Conservation (phyloP, 2,113 vertebrate species). For the Notarius lentiginosus region DNA sequence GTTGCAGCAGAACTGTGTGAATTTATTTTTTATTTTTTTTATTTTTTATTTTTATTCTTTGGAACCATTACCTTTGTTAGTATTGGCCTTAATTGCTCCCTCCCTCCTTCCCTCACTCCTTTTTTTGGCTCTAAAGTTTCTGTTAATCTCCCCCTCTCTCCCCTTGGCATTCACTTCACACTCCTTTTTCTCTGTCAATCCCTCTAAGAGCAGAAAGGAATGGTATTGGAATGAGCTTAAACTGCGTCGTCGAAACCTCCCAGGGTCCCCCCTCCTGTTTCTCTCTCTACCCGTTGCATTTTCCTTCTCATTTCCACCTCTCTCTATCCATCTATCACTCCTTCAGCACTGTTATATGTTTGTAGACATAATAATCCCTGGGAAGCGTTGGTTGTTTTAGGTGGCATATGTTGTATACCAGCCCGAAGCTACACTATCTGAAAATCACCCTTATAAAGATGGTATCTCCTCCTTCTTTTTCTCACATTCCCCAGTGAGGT, state of each 20-base stretch:
- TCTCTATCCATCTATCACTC: slow-evolving; percentile 6
- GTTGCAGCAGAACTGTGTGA: slow-evolving; percentile 63
- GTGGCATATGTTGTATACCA: slow-evolving; percentile 49
- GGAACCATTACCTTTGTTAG: slow-evolving; percentile 69
- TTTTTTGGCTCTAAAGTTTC: slow-evolving; percentile 45
- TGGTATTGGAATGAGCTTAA: slow-evolving; percentile 19
- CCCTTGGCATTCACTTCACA: slow-evolving; percentile 16
- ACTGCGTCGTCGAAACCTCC: slow-evolving; percentile 15
- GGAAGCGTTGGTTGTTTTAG: slow-evolving; percentile 59
- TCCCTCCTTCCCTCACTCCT: slow-evolving; percentile 58
- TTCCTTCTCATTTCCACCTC: background rate
- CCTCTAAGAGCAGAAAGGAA: slow-evolving; percentile 6
- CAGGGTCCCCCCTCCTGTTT: slow-evolving; percentile 3
- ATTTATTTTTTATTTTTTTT: slow-evolving; percentile 55
- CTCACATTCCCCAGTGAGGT: slow-evolving; percentile 12
- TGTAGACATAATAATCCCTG: slow-evolving; percentile 45
- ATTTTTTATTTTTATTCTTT: background rate
- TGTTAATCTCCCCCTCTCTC: slow-evolving; percentile 49
- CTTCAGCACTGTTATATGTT: slow-evolving; percentile 21
- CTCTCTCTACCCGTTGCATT: background rate
- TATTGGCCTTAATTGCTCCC: slow-evolving; percentile 71
- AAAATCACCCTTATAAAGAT: slow-evolving; percentile 65
- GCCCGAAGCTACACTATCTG: slow-evolving; percentile 53
- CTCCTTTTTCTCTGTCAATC: slow-evolving; percentile 27
- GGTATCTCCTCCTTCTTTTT: slow-evolving; percentile 57